phyloP scores from a whole-genome alignment of 2,113 vertebrate genomes.

The Nothoprocta pentlandii region DNA sequence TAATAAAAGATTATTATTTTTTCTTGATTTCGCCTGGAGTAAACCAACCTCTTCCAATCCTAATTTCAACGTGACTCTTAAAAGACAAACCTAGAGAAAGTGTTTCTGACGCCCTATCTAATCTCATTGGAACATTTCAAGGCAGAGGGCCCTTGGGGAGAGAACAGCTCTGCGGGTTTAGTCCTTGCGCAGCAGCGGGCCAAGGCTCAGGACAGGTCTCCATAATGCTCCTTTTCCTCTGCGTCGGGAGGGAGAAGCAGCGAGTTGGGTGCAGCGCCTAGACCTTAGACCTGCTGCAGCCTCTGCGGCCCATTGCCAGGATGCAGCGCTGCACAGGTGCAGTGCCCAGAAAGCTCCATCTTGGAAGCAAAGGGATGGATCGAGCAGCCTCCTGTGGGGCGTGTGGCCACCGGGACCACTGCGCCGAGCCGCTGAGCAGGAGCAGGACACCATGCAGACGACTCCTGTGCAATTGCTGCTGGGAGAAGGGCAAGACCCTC shows the following conservation, averaged over 20 bases:
- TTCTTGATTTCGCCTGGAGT: not conserved
- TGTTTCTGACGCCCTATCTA: not conserved
- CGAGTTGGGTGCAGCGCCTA: not conserved
- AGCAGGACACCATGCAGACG: not conserved
- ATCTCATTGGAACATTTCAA: not conserved
- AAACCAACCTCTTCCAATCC: not conserved
- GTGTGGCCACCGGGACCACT: fast-evolving
- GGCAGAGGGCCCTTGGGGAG: fast-evolving
- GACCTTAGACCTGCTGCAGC: not conserved
- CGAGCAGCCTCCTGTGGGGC: fast-evolving
- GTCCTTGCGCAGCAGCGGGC: not conserved
- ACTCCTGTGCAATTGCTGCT: not conserved
- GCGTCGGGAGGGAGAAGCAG: not conserved
- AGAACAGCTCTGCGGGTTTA: not conserved
- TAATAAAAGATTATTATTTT: not conserved
- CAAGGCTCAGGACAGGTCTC: fast-evolving
- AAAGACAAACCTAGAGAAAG: not conserved
- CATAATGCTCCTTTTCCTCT: not conserved
- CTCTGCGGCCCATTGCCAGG: fast-evolving
- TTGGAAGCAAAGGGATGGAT: no score
- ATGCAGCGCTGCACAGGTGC: fast-evolving
- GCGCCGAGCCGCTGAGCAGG: no score
- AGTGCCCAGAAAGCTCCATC: not conserved
- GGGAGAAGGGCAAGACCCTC: fast-evolving
- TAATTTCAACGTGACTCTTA: not conserved